Conservation (phyloP, 2,797 vertebrate species). For the Oreortyx pictus region DNA sequence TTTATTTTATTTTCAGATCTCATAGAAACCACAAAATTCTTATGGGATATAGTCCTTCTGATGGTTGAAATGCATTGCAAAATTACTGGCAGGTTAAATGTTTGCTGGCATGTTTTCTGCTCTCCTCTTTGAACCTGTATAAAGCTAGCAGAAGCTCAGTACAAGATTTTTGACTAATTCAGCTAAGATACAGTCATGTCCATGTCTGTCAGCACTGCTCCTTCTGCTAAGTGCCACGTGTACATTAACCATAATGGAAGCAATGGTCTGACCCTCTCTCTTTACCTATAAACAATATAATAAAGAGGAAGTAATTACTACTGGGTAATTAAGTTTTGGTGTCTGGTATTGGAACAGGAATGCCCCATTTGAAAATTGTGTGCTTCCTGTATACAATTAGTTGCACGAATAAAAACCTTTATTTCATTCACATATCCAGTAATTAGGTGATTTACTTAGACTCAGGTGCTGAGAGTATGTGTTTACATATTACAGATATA, state of each 20-base stretch:
- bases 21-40: neutral
- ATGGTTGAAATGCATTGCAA: neutral
- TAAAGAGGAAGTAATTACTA: slow-evolving; percentile 42
- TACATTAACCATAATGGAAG: neutral
- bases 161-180: neutral
- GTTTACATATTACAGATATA: neutral
- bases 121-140: neutral
- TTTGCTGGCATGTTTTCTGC: neutral
- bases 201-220: neutral
- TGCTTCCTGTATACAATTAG: slow-evolving; percentile 47
- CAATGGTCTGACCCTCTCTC: neutral
- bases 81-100: neutral
- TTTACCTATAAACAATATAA: neutral
- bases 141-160: neutral
- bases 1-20: slow-evolving; percentile 3
- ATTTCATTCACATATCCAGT: slow-evolving; percentile 6
- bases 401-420: neutral
- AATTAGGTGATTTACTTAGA: neutral
- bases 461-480: neutral
- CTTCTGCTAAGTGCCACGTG: rapidly evolving
- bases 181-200: neutral
- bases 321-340: slow-evolving; percentile 19
- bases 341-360: neutral
- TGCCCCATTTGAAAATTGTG: slow-evolving; percentile 8
- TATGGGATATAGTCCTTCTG: neutral